Evolutionary conservation across 2,797 vertebrate genomes (phyloP).

Genomic region (Danio jaintianensis): DNA sequence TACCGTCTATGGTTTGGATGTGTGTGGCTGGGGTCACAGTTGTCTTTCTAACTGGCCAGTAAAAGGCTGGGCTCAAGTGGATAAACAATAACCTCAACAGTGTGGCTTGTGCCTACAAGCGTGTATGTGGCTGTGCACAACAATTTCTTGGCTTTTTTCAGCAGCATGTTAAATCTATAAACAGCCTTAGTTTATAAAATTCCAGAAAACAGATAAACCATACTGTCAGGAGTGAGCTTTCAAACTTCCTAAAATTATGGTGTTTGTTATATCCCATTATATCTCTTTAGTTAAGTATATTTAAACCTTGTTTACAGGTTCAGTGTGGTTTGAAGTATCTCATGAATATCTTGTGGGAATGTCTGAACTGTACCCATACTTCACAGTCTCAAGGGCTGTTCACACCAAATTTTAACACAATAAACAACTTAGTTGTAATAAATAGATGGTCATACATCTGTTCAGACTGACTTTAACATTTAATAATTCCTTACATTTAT

Average conservation of each 20-base stretch:
- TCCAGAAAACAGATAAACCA: slow-evolving; percentile 28
- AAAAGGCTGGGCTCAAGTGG: neutral
- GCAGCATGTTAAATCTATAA: slow-evolving; percentile 41
- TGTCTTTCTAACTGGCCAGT: neutral
- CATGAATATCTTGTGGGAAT: neutral
- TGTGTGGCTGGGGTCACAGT: neutral
- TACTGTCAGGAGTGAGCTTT: neutral
- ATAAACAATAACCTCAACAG: neutral
- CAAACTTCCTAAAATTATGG: slow-evolving; percentile 1
- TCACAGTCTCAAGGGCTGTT: neutral
- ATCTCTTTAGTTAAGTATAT: neutral
- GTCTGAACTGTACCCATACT: neutral
- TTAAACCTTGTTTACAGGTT: slow-evolving; percentile 1
- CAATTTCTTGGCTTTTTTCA: slow-evolving; percentile 45
- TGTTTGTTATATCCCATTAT: neutral
- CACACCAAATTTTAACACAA: neutral
- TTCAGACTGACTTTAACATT: neutral
- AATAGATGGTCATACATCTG: neutral
- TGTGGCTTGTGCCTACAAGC: too few relatives aligned
- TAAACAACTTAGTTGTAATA: neutral
- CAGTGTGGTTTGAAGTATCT: neutral
- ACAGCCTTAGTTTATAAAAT: slow-evolving; percentile 37
- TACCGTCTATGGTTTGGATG: too few relatives aligned
- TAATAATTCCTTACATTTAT: too few relatives aligned
- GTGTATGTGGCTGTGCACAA: slow-evolving; percentile 24